Conservation (phyloP, 2,113 vertebrate genomes). For the Marmota monax region DNA sequence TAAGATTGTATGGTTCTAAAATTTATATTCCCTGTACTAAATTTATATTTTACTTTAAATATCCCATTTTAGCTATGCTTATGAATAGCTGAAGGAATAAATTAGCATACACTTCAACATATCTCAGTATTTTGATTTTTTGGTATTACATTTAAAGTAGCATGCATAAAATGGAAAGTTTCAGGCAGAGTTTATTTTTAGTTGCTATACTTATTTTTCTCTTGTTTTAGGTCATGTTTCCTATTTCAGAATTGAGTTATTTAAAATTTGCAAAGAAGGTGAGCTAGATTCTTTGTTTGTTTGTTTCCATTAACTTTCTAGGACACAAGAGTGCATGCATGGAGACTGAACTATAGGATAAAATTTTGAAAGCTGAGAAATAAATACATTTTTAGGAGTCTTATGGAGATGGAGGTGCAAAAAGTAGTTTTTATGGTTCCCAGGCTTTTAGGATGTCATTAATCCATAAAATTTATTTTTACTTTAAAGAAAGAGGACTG, state of each 20-base stretch:
- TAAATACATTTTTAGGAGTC: not conserved
- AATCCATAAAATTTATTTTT: not conserved
- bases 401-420: not conserved
- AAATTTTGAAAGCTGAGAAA: not conserved
- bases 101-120: conserved; percentile 6
- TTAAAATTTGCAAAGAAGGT: conserved; percentile 15
- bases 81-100: conserved; percentile 8
- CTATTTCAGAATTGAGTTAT: not conserved
- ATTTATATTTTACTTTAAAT: conserved; percentile 30
- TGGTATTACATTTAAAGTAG: not conserved
- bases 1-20: conserved; percentile 21
- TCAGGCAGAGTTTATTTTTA: conserved; percentile 1
- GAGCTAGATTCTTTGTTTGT: not conserved
- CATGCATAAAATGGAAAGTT: not conserved
- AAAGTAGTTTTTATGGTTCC: not conserved
- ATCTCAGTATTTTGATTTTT: not conserved
- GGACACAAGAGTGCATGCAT: not conserved
- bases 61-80: not conserved
- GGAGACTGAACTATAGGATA: not conserved
- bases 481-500: not conserved
- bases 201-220: not conserved
- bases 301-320: conserved; percentile 1
- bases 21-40: not conserved
- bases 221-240: not conserved
- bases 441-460: not conserved